These are phyloP conservation scores for Synergus gifuensis DNA, from an alignment of 2,888 invertebrate species.

Conservation along the genomic window DNA sequence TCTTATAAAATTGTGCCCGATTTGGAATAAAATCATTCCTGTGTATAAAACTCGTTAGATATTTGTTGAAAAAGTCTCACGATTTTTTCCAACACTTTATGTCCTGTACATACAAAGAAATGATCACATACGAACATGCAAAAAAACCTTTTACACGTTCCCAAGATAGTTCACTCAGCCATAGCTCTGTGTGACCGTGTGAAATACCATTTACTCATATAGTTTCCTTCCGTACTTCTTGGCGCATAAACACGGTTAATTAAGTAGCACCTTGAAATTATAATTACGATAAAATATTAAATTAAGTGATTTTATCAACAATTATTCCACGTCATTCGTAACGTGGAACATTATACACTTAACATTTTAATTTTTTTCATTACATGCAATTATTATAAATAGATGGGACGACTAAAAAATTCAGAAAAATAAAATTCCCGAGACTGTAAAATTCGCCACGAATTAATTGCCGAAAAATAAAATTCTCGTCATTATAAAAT, in stretches of 20 bases:
- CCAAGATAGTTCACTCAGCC: conserved; percentile 1
- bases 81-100: background rate
- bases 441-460: too few species aligned
- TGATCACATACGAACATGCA: background rate
- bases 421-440: too few species aligned
- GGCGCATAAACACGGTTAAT: conserved; percentile 12
- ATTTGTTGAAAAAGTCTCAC: background rate
- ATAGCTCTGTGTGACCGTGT: background rate
- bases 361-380: background rate
- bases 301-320: conserved; percentile 16
- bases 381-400: background rate
- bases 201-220: conserved; percentile 17
- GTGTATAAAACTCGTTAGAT: background rate
- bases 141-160: background rate
- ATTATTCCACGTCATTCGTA: background rate
- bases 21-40: too few species aligned
- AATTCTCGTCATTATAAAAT: too few species aligned
- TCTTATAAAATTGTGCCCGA: too few species aligned
- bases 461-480: too few species aligned
- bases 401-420: background rate
- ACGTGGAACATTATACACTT: background rate
- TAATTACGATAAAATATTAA: conserved; percentile 30
- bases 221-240: conserved; percentile 25
- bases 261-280: conserved; percentile 36
- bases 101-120: background rate